Percentiles rank a stretch among this genome's conserved stretches.
These are phyloP conservation scores for Parotocinclus haroldoi DNA, from an alignment of 2,797 vertebrate species.

Conservation along the genomic window DNA sequence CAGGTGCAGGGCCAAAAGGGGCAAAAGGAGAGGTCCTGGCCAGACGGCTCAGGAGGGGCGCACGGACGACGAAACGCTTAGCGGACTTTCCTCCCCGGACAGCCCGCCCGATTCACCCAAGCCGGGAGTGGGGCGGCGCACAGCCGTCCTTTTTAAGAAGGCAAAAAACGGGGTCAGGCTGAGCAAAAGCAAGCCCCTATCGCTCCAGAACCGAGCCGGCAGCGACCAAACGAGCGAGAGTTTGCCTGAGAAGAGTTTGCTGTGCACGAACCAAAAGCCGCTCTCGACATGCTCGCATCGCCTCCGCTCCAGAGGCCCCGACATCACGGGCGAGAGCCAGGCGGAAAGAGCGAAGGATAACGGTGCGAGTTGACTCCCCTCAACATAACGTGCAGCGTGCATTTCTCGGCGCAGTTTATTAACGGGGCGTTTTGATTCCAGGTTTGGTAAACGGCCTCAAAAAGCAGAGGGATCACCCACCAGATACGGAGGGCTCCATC, in stretches of 20 bases:
- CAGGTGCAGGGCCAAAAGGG: conserved; percentile 59
- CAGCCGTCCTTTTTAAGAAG: conserved; percentile 89
- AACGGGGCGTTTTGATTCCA: conserved; percentile 50
- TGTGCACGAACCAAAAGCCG: conserved; percentile 46
- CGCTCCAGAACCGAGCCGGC: conserved; percentile 72
- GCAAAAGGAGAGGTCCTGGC: conserved; percentile 61
- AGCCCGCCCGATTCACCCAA: conserved; percentile 56
- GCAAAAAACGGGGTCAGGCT: conserved; percentile 85
- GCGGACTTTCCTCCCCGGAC: conserved; percentile 70
- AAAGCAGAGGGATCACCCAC: conserved; percentile 70
- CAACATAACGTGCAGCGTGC: neutral
- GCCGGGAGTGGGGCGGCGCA: conserved; percentile 81
- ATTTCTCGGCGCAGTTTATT: neutral
- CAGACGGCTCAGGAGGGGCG: conserved; percentile 25
- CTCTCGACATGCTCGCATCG: conserved; percentile 64
- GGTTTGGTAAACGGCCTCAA: conserved; percentile 82
- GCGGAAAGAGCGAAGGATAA: conserved; percentile 73
- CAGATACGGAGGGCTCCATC: conserved; percentile 68
- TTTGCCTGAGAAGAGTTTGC: conserved; percentile 38
- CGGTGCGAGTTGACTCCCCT: conserved; percentile 63
- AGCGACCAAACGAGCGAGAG: conserved; percentile 58
- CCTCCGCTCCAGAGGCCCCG: conserved; percentile 77
- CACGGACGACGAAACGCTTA: conserved; percentile 68
- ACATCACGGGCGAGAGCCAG: conserved; percentile 69
- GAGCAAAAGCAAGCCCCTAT: conserved; percentile 68